Evolutionary conservation across 2,797 vertebrate species (phyloP), one percentile per base, ranked within the genome.

Genomic region (Notolepis coatsorum): DNA sequence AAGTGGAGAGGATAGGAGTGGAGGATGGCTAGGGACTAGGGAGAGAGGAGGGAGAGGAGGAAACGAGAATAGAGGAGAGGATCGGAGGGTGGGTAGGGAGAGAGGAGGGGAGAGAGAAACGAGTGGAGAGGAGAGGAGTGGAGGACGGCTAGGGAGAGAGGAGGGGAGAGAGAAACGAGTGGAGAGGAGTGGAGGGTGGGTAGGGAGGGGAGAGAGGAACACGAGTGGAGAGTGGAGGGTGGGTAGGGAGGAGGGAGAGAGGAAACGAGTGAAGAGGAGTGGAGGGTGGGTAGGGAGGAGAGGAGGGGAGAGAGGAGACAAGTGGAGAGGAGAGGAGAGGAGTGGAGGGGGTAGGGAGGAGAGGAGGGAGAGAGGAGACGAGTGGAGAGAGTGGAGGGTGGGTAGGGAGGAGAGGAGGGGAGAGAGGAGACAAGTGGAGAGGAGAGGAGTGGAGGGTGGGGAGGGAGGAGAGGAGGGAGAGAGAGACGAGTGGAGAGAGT

Each of bases 201-300:
- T 12, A n/a, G 39, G 31, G 17, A 51, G 63, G 42, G 15, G 45
- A 15, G 27, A 56, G 12, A 60, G 52, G 47, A 71, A 57, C 42
- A 68, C 52, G 66, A 61, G 18, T 28, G 54, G 64, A 33, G 76
- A 63, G n/a, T n/a, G 45, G 20, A 61, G 58, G 51, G 47, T 18
- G 71, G n/a, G 21, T 47, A 57, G n/a, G 17, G 20, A 9, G 47
- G 20, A 42, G 33, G 13, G 10, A 12, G 10, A 47, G 46, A 6
- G 10, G 38, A 50, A 8, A 13, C 15, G 31, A 24, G 7, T 7
- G 7, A 9, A 12, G 12, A 24, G 6, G 13, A 12, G n/a, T n/a
- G n/a, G n/a, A n/a, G n/a, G n/a, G n/a, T n/a, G n/a, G n/a, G n/a
- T n/a, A n/a, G n/a, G 30, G n/a, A 17, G 4, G n/a, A 17, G 24